Conservation (phyloP, 2,888 invertebrate genomes). For the Hemithea aestivaria region DNA sequence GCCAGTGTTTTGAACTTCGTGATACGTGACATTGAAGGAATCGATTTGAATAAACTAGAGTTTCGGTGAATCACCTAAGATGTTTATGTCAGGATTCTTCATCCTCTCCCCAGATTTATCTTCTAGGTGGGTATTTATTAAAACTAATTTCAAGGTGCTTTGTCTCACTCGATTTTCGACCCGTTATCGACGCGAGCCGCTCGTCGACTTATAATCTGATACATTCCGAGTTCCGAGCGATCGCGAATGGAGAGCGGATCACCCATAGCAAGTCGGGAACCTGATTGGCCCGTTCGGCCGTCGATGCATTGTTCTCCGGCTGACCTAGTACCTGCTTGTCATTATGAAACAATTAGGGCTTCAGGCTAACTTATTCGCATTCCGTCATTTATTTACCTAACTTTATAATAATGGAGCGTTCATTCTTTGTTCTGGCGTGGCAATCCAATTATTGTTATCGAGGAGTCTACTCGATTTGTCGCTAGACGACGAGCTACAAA, state of each 20-base stretch:
- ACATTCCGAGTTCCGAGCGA: conserved; percentile 43
- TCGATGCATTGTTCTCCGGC: conserved; percentile 63
- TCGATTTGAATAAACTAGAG: conserved; percentile 44
- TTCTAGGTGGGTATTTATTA: conserved; percentile 64
- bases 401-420: conserved; percentile 19
- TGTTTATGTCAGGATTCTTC: conserved; percentile 74
- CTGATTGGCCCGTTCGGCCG: conserved; percentile 63
- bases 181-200: conserved; percentile 30
- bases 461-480: conserved; percentile 6
- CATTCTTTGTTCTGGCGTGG: conserved; percentile 5
- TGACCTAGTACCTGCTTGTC: conserved; percentile 57
- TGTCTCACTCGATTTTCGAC: conserved; percentile 23
- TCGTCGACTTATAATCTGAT: conserved; percentile 34
- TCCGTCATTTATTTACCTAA: conserved; percentile 28
- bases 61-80: conserved; percentile 43
- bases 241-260: conserved; percentile 52
- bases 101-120: conserved; percentile 68
- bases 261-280: conserved; percentile 59
- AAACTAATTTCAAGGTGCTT: conserved; percentile 41
- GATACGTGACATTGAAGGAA: conserved; percentile 56
- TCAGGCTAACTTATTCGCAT: conserved; percentile 43
- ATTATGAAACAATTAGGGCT: conserved; percentile 56
- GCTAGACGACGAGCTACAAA: conserved; percentile 7
- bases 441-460: conserved; percentile 1
- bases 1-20: conserved; percentile 67